Evolutionary conservation across 2,113 vertebrate species (phyloP).

Genomic region (Pomatorhinus ruficollis): DNA sequence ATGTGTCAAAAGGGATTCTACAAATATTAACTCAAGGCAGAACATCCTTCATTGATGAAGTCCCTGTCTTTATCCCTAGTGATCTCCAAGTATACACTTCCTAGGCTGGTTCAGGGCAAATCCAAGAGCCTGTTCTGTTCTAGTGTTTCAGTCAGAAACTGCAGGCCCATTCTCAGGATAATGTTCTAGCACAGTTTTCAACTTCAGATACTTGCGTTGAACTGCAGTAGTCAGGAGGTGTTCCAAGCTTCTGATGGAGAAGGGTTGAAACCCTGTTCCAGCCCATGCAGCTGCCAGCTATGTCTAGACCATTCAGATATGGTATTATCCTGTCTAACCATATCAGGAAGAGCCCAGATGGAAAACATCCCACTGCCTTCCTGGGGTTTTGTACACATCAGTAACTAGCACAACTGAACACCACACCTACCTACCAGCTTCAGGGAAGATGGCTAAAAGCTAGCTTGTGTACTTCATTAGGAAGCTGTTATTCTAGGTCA

Average conservation of each 20-base stretch:
- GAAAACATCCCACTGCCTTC: neutral
- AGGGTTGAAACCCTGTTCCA: neutral
- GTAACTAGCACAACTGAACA: neutral
- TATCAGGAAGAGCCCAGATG: neutral
- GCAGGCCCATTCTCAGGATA: neutral
- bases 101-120: neutral
- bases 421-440: neutral
- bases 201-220: neutral
- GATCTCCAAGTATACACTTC: fast-evolving
- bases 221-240: neutral
- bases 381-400: neutral
- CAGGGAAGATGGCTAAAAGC: neutral
- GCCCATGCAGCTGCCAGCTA: neutral
- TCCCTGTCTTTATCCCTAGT: neutral
- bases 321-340: fast-evolving
- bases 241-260: neutral
- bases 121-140: neutral
- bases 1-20: neutral
- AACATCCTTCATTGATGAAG: neutral
- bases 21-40: neutral
- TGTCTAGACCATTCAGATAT: neutral
- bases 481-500: constrained; percentile 26
- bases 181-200: neutral
- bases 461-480: neutral
- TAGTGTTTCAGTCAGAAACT: neutral